Percentiles rank a stretch among this genome's conserved stretches.
Conservation (phyloP, 2,113 vertebrate genomes). For the Cariama cristata region DNA sequence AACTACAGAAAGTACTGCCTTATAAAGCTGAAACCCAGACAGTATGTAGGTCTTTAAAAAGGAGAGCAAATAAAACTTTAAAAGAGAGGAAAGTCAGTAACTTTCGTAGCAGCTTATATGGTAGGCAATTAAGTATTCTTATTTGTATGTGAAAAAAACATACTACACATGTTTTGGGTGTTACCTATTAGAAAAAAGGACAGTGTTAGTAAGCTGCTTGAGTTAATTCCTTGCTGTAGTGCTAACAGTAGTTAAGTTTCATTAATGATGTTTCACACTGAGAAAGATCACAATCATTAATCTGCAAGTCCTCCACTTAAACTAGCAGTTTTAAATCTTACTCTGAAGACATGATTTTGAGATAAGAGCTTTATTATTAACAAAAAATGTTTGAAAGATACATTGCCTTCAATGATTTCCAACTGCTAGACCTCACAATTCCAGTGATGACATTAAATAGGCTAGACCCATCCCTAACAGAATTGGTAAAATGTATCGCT, state of each 20-base stretch:
- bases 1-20: neutral
- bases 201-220: neutral
- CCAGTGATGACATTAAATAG: neutral
- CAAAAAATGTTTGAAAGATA: neutral
- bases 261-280: neutral
- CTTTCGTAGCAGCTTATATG: neutral
- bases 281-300: neutral
- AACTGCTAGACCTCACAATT: neutral
- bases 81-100: neutral
- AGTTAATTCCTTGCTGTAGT: neutral
- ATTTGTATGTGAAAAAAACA: neutral
- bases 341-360: neutral
- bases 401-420: neutral
- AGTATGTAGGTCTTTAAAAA: neutral
- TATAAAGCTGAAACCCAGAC: neutral
- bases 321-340: neutral
- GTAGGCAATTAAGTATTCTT: neutral
- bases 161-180: neutral
- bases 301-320: neutral
- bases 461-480: neutral
- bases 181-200: neutral
- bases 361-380: neutral
- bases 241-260: neutral
- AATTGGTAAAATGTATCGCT: neutral
- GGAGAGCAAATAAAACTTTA: neutral